Conservation (phyloP, 2,113 vertebrate species). For the Vombatus ursinus region DNA sequence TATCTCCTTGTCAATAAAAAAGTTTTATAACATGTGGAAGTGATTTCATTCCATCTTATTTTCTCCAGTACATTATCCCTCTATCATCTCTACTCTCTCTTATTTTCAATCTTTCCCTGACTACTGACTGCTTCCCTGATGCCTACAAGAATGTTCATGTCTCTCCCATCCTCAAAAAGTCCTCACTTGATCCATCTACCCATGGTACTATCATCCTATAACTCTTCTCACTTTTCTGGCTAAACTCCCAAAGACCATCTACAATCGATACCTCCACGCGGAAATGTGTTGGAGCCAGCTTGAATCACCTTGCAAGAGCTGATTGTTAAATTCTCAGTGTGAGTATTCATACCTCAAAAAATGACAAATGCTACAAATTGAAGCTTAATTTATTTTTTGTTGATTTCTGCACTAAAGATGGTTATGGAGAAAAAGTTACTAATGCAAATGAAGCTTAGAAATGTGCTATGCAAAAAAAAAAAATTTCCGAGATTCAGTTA, state of each 20-base stretch:
- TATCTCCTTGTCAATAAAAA: not conserved
- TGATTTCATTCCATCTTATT: not conserved
- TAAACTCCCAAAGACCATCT: not conserved
- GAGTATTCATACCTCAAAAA: not conserved
- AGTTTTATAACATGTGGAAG: not conserved
- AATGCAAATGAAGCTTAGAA: not conserved
- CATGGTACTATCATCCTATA: not conserved
- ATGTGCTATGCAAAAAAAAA: not conserved
- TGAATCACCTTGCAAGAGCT: not conserved
- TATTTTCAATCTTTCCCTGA: not conserved
- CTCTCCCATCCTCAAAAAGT: not conserved
- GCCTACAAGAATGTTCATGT: not conserved
- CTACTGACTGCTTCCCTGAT: not conserved
- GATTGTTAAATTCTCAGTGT: not conserved
- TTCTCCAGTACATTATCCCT: not conserved
- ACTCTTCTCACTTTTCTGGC: not conserved
- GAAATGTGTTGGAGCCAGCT: not conserved
- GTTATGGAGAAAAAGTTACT: not conserved
- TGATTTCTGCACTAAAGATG: not conserved
- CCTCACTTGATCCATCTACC: not conserved
- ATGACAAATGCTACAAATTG: not conserved
- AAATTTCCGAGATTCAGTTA: not conserved
- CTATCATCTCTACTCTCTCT: not conserved
- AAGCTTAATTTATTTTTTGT: not conserved
- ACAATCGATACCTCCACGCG: not conserved